Percentiles rank a stretch among this genome's conserved stretches.
These are phyloP conservation scores for Circaetus gallicus DNA, from an alignment of 2,113 vertebrate genomes.

Conservation along the genomic window DNA sequence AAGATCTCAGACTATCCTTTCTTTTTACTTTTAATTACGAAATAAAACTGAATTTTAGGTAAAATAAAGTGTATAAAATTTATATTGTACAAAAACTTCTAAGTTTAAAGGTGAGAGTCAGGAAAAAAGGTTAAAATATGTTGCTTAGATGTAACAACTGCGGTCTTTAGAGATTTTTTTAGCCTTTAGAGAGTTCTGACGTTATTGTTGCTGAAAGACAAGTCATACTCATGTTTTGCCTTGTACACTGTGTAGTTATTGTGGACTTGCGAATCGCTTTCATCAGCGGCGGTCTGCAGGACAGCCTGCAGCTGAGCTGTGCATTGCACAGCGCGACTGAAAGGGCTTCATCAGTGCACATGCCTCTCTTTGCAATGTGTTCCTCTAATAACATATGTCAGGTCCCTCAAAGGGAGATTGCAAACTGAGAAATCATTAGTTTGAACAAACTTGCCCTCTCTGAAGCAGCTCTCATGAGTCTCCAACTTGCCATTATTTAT, in stretches of 20 bases:
- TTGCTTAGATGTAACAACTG: not conserved
- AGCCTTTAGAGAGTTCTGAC: not conserved
- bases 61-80: not conserved
- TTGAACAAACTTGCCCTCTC: not conserved
- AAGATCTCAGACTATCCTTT: not conserved
- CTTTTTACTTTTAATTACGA: not conserved
- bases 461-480: not conserved
- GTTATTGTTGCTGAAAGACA: not conserved
- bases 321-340: rapidly evolving
- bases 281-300: rapidly evolving
- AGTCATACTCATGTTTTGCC: not conserved
- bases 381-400: rapidly evolving
- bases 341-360: not conserved
- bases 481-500: not conserved
- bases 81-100: not conserved
- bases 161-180: not conserved
- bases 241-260: rapidly evolving
- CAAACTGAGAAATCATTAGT: not conserved
- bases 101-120: not conserved
- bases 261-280: not conserved
- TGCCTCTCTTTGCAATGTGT: not conserved
- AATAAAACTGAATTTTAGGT: not conserved
- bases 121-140: not conserved
- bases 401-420: not conserved
- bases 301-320: not conserved